Evolutionary conservation across 1,140 invertebrate genomes (phyloP).

Genomic region (Pseudobourletiella spinata): DNA sequence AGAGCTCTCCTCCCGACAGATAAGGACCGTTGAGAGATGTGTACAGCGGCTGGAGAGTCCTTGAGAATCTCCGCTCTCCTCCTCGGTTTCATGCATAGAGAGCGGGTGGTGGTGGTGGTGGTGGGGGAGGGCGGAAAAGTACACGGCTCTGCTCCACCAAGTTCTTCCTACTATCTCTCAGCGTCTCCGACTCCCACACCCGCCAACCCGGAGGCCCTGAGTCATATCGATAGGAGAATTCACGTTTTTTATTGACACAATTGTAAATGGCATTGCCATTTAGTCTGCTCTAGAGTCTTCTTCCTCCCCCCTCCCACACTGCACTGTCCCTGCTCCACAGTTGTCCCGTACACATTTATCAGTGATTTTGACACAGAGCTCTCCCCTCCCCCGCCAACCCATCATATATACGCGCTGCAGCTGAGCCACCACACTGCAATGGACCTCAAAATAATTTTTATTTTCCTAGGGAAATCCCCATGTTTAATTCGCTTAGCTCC

Average conservation of each 20-base stretch:
- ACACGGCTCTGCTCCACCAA: not conserved
- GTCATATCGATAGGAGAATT: no score
- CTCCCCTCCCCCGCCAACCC: not conserved
- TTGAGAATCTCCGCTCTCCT: not conserved
- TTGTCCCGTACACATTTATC: not conserved
- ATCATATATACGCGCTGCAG: no score
- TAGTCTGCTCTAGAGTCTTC: not conserved
- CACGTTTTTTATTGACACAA: constrained; percentile 10
- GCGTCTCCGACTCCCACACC: no score
- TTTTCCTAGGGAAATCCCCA: no score
- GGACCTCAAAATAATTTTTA: not conserved
- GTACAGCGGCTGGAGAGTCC: not conserved
- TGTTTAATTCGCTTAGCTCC: no score
- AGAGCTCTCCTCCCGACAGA: not conserved
- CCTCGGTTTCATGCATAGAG: not conserved
- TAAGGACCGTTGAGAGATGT: not conserved
- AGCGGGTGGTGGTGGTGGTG: not conserved
- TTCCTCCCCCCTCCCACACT: not conserved
- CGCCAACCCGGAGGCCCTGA: no score
- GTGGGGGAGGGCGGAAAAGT: not conserved
- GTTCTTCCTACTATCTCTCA: no score
- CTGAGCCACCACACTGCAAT: no score
- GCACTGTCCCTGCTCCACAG: not conserved
- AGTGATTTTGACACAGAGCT: not conserved
- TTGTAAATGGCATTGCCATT: not conserved